Evolutionary conservation across 2,888 invertebrate genomes (phyloP).

Genomic region (Cistogaster globosa): DNA sequence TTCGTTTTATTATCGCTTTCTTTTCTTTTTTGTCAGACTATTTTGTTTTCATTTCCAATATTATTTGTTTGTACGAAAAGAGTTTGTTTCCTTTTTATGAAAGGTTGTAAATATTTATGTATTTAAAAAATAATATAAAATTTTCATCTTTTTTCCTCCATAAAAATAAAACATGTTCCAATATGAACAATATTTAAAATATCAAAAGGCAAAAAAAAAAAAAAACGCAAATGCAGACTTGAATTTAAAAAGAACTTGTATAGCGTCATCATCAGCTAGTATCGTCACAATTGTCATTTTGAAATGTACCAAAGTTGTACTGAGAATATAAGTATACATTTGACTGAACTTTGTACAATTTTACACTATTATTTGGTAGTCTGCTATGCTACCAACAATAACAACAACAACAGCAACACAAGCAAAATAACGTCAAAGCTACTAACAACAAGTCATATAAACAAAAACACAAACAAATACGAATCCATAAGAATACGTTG

Average conservation of each 20-base stretch:
- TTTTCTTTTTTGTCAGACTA: background rate
- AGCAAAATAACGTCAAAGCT: slow-evolving; percentile 32
- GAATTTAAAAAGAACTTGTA: slow-evolving; percentile 22
- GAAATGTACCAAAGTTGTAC: slow-evolving; percentile 64
- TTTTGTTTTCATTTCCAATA: slow-evolving; percentile 26
- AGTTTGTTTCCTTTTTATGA: slow-evolving; percentile 24
- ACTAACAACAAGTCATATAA: slow-evolving; percentile 38
- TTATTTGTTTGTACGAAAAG: slow-evolving; percentile 27
- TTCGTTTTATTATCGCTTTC: slow-evolving; percentile 9
- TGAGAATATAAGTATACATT: slow-evolving; percentile 47
- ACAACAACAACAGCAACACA: too few relatives aligned
- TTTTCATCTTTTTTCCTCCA: slow-evolving; percentile 46
- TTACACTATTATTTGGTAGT: slow-evolving; percentile 43
- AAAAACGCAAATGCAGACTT: slow-evolving; percentile 13
- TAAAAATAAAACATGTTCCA: slow-evolving; percentile 27
- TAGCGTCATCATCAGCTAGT: slow-evolving; percentile 11
- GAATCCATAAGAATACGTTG: slow-evolving; percentile 20
- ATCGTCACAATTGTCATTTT: slow-evolving; percentile 51
- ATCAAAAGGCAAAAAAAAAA: background rate
- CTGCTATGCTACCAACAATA: slow-evolving; percentile 20
- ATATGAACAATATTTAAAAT: slow-evolving; percentile 35
- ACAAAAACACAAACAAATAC: slow-evolving; percentile 14
- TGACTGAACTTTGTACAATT: slow-evolving; percentile 26
- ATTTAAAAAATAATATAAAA: slow-evolving; percentile 53
- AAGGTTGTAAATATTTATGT: slow-evolving; percentile 65